These are phyloP conservation scores for Elysia crispata DNA, from an alignment of 2,888 invertebrate species.

Conservation along the genomic window DNA sequence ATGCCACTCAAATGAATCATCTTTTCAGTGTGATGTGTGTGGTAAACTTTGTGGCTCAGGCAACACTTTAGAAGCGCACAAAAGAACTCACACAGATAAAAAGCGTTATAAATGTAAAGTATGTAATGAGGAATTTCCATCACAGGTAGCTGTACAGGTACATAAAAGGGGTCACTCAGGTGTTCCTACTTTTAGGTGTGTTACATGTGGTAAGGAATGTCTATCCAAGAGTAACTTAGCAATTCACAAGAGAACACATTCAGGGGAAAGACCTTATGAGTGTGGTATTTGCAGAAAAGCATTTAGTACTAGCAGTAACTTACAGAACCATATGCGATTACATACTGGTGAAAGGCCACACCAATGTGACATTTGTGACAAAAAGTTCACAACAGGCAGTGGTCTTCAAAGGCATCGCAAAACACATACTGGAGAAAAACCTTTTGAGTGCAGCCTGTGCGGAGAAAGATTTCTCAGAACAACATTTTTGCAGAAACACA, in stretches of 20 bases:
- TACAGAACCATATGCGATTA: background rate
- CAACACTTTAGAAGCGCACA: constrained; percentile 4
- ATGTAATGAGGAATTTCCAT: constrained; percentile 2
- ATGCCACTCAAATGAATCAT: constrained; percentile 33
- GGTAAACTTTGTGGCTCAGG: constrained; percentile 7
- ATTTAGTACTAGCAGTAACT: background rate
- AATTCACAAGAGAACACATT: constrained; percentile 29
- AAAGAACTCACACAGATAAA: constrained; percentile 22
- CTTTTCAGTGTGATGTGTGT: constrained; percentile 39
- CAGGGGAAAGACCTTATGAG: constrained; percentile 37
- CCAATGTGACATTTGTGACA: background rate
- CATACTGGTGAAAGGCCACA: constrained; percentile 1
- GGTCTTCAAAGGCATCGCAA: background rate
- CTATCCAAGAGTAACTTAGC: background rate
- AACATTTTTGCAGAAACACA: too few relatives aligned
- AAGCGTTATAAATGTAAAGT: constrained; percentile 27
- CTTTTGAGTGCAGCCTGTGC: background rate
- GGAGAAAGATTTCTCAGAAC: background rate
- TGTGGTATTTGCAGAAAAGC: constrained; percentile 30
- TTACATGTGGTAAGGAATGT: constrained; percentile 36
- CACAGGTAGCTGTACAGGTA: background rate
- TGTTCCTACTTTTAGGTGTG: constrained; percentile 22
- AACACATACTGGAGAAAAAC: constrained; percentile 3
- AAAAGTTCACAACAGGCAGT: background rate
- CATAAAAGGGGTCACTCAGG: background rate